A percentile compares a stretch with the other conserved stretches of the same genome.
These are phyloP conservation scores for Cuniculus paca DNA, from an alignment of 2,797 vertebrate genomes.

Conservation along the genomic window DNA sequence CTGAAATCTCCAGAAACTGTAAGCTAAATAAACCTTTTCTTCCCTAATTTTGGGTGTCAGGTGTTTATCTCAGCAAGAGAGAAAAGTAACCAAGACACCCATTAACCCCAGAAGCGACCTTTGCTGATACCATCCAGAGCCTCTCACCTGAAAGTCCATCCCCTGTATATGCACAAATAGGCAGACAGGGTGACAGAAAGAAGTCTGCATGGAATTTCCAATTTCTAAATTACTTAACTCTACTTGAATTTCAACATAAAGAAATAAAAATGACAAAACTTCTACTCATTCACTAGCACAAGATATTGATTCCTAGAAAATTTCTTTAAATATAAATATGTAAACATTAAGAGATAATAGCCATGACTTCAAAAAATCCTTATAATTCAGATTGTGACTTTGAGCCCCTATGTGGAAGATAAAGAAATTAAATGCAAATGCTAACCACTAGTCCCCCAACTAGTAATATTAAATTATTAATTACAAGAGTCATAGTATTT, in stretches of 20 bases:
- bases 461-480: background rate
- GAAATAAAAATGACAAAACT: slow-evolving; percentile 1
- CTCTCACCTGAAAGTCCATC: background rate
- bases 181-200: background rate
- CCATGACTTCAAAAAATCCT: background rate
- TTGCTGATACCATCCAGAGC: background rate
- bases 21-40: too few species aligned
- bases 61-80: too few species aligned
- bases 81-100: too few species aligned
- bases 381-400: background rate
- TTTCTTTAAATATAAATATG: background rate
- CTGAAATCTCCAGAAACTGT: too few species aligned
- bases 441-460: background rate
- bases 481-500: background rate
- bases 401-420: background rate
- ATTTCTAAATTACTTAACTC: background rate
- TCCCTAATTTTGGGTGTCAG: too few species aligned
- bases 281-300: background rate
- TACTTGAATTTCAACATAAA: slow-evolving; percentile 27
- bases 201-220: background rate
- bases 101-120: background rate
- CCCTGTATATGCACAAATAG: background rate
- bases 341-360: background rate
- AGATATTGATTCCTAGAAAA: background rate
- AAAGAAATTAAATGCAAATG: background rate